A percentile compares a stretch with the other conserved stretches of the same genome.
Conservation (phyloP, 2,113 vertebrate genomes). For the Salvelinus sp. region DNA sequence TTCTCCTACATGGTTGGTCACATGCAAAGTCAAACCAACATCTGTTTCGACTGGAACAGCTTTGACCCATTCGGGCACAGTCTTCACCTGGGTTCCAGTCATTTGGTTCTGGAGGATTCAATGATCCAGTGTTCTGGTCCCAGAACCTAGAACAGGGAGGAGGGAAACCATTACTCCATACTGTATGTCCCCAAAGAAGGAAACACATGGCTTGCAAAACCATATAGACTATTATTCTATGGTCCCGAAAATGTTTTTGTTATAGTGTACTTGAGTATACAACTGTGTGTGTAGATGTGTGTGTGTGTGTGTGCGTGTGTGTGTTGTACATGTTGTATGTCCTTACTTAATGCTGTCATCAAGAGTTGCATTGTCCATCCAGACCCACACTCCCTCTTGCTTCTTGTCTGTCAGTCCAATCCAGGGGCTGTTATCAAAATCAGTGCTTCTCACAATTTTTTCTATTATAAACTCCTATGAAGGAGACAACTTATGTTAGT, state of each 20-base stretch:
- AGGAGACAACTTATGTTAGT: neutral
- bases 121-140: no score
- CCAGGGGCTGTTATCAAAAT: neutral
- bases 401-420: neutral
- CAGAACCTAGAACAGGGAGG: no score
- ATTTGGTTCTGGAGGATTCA: no score
- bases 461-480: neutral
- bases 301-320: neutral
- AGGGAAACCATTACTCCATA: no score
- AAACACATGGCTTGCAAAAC: neutral
- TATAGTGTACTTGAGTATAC: neutral
- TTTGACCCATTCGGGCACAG: no score
- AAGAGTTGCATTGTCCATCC: neutral
- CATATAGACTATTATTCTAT: neutral
- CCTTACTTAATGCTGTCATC: neutral
- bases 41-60: no score
- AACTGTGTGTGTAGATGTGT: neutral
- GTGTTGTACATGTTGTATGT: neutral
- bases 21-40: no score
- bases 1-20: no score
- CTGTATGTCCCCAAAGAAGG: no score
- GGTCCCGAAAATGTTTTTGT: neutral
- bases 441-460: neutral
- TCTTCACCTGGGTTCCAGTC: no score
- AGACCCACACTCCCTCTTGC: neutral